Conservation (phyloP, 2,888 invertebrate genomes). For the Drosophila glabriapex region DNA sequence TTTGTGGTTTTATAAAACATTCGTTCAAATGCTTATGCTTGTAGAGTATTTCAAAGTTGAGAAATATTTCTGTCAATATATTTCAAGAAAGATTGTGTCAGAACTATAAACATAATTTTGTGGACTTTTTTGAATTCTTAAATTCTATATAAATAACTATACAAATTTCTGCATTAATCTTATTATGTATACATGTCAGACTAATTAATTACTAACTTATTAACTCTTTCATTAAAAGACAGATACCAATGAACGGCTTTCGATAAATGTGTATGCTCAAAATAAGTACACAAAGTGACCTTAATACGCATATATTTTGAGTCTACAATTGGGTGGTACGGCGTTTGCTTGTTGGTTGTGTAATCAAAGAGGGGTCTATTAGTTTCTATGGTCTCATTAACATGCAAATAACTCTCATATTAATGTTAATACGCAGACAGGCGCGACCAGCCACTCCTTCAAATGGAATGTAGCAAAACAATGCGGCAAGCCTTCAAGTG, state of each 20-base stretch:
- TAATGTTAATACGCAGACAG: conserved; percentile 60
- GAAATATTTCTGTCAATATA: background rate
- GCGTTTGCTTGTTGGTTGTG: conserved; percentile 52
- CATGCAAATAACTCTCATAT: conserved; percentile 63
- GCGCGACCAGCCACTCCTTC: conserved; percentile 33
- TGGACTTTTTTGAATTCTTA: background rate
- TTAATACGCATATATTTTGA: background rate
- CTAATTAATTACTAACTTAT: background rate
- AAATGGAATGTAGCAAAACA: conserved; percentile 33
- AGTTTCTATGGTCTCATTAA: conserved; percentile 66
- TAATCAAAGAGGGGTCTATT: conserved; percentile 64
- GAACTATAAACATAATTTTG: background rate
- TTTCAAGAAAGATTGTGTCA: background rate
- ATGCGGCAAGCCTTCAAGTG: conserved; percentile 53
- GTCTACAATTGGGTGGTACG: background rate
- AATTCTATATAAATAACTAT: background rate
- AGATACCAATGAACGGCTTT: no score
- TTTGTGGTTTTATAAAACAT: background rate
- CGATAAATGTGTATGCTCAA: background rate
- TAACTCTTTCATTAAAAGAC: background rate
- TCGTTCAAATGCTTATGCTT: background rate
- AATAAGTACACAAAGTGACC: background rate
- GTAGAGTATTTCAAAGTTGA: background rate
- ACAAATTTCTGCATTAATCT: no score
- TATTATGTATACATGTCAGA: background rate